Base-by-base conservation (phyloP, 2,888 invertebrate species). In the Megastigmus dorsalis region DNA sequence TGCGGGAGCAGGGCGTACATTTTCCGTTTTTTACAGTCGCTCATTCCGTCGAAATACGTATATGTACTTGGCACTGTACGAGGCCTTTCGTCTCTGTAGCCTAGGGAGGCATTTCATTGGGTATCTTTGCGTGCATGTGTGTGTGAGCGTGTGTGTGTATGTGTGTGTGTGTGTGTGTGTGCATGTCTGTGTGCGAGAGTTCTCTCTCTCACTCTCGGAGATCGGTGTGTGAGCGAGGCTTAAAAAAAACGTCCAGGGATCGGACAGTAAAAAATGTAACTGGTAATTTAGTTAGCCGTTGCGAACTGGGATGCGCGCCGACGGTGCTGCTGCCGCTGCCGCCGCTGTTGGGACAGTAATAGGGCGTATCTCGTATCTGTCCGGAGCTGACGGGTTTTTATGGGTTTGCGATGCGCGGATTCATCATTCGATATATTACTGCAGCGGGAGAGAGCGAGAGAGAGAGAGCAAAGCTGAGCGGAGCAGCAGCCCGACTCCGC, bases 181-280 rank as follows among this genome's bases (percentile, higher is more conserved):
- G n/a, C n/a, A n/a, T n/a, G n/a, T n/a, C n/a, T n/a, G n/a, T n/a
- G n/a, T n/a, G n/a, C n/a, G n/a, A n/a, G n/a, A n/a, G n/a, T n/a
- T n/a, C n/a, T n/a, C n/a, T n/a, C n/a, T n/a, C n/a, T n/a, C n/a
- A n/a, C n/a, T n/a, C n/a, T n/a, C n/a, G n/a, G n/a, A n/a, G n/a
- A n/a, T n/a, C n/a, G n/a, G n/a, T n/a, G n/a, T n/a, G 75, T 73
- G 38, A n/a, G 41, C 50, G 30, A 43, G 33, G 43, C 38, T 59
- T 59, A 50, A 57, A 82, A 85, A 86, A 84, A 85, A 83, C 81
- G 83, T 77, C 82, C 82, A 80, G 82, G 82, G 82, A 84, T 84
- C 82, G 83, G 86, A 85, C 85, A 84, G 85, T 86, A 87, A 87
- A 86, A 86, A 86, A 85, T 86, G 85, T 87, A 86, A 85, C 86